phyloP scores from a whole-genome alignment of 2,797 vertebrate species.

The Coregonus suidteri region DNA sequence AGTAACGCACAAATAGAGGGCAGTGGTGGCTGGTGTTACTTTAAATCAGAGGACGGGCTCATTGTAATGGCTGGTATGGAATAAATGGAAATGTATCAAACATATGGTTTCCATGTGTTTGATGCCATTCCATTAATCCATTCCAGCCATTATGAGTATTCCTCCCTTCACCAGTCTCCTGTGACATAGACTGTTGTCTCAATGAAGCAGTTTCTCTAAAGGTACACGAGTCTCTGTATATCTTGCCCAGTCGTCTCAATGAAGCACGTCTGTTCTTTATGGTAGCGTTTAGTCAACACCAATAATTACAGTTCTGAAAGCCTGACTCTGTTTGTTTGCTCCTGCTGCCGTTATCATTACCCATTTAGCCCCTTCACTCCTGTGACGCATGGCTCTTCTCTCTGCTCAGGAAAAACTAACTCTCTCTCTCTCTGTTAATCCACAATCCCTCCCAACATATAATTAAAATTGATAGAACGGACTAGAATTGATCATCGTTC shows the following conservation, averaged over 20 bases:
- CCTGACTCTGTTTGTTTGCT: constrained; percentile 48
- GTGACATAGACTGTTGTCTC: not conserved
- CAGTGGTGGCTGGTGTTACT: not conserved
- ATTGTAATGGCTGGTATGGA: not conserved
- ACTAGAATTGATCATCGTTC: constrained; percentile 18
- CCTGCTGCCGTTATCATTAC: constrained; percentile 52
- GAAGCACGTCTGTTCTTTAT: constrained; percentile 40
- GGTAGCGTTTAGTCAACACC: constrained; percentile 33
- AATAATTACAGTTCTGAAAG: constrained; percentile 55
- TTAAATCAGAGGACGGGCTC: not conserved
- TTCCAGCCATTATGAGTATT: no score
- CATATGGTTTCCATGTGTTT: not conserved
- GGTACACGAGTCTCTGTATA: constrained; percentile 5
- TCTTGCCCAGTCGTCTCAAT: not conserved
- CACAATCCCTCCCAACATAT: not conserved
- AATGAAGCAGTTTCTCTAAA: not conserved
- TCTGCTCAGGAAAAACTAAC: constrained; percentile 17
- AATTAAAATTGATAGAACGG: no score
- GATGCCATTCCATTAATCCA: no score
- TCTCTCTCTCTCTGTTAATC: no score
- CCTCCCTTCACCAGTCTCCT: not conserved
- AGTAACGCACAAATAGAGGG: not conserved
- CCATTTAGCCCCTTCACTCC: constrained; percentile 30
- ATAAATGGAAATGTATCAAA: not conserved
- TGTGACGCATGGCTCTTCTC: constrained; percentile 13